A percentile compares a stretch with the other conserved stretches of the same genome.
Conservation (phyloP, 1,140 invertebrate genomes). For the Glossosoma conforme region DNA sequence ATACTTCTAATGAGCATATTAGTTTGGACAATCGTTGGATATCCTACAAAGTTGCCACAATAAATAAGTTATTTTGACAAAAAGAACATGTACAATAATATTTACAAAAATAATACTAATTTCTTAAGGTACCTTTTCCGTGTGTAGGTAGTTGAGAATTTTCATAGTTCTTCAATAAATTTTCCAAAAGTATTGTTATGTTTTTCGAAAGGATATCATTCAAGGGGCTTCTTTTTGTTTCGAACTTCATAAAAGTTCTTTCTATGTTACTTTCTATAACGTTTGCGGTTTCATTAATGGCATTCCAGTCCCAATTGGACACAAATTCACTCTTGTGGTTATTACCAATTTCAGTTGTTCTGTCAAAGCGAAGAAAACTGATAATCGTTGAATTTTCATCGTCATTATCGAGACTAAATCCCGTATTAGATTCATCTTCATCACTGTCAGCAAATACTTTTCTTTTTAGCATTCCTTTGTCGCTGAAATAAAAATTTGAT, state of each 20-base stretch:
- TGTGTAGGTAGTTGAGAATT: conserved; percentile 82
- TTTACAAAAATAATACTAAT: too few relatives aligned
- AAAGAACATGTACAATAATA: too few relatives aligned
- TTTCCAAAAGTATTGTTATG: conserved; percentile 78
- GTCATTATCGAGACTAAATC: conserved; percentile 20
- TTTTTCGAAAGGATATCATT: conserved; percentile 72
- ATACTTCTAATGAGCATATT: conserved; percentile 92
- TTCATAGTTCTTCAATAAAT: conserved; percentile 84
- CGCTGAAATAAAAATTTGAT: conserved; percentile 19
- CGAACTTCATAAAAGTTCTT: conserved; percentile 3
- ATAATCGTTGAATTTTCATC: conserved; percentile 24
- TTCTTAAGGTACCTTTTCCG: conserved; percentile 62
- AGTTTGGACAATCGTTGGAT: conserved; percentile 82
- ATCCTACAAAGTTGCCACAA: conserved; percentile 66
- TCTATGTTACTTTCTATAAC: conserved; percentile 10
- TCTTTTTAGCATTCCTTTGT: conserved; percentile 9
- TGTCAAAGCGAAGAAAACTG: conserved; percentile 27
- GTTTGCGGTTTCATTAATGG: conserved; percentile 16
- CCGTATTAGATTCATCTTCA: conserved; percentile 6
- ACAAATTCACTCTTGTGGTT: conserved; percentile 15
- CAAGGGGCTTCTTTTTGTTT: conserved; percentile 45
- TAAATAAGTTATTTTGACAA: background rate
- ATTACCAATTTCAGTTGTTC: background rate
- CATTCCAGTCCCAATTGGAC: conserved; percentile 25
- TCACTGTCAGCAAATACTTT: conserved; percentile 11